These are phyloP conservation scores for Callipepla californica DNA, from an alignment of 2,113 vertebrate genomes.

Conservation along the genomic window DNA sequence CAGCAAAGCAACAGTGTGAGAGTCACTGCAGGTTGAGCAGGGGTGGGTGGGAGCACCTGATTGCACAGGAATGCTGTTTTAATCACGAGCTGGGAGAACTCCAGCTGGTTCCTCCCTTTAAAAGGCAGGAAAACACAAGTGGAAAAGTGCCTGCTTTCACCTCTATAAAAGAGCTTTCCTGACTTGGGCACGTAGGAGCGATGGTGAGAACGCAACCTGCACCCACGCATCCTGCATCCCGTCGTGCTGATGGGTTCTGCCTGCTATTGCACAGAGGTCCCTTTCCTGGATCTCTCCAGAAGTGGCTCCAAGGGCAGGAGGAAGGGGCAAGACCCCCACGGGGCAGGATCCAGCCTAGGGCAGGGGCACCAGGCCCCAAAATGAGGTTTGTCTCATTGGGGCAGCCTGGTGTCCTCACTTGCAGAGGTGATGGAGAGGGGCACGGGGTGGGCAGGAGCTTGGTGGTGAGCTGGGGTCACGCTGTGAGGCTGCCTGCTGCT, in stretches of 20 bases:
- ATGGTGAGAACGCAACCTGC: neutral
- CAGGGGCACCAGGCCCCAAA: rapidly evolving
- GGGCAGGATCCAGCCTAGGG: neutral
- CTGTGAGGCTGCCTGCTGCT: conserved; percentile 6
- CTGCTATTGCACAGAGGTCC: conserved; percentile 49
- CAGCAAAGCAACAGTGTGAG: neutral
- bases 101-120: neutral
- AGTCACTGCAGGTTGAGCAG: neutral
- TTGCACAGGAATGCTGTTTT: conserved; percentile 5
- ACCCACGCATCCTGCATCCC: neutral
- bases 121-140: conserved; percentile 13
- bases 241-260: neutral
- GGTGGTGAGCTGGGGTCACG: neutral
- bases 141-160: conserved; percentile 9
- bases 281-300: conserved; percentile 7
- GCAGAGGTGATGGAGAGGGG: neutral
- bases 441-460: neutral
- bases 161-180: conserved; percentile 3
- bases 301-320: neutral
- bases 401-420: neutral
- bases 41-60: neutral
- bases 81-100: conserved; percentile 6
- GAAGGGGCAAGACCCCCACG: neutral
- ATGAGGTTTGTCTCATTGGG: neutral
- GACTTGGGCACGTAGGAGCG: neutral